These are phyloP conservation scores for Chloromyia formosa DNA, from an alignment of 2,888 invertebrate genomes.

Conservation along the genomic window DNA sequence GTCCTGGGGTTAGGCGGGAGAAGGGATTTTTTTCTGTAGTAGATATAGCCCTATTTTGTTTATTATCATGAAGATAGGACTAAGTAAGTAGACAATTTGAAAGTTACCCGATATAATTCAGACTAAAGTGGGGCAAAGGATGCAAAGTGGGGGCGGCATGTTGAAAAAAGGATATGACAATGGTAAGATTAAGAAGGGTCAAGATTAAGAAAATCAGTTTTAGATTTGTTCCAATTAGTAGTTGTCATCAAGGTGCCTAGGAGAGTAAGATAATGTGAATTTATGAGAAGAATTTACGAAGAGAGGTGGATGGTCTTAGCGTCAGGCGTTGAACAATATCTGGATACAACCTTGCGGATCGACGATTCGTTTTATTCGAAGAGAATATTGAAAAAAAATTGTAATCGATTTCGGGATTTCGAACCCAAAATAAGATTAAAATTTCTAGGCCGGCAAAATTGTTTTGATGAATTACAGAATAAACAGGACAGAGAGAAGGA, in stretches of 20 bases:
- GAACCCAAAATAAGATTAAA: no score
- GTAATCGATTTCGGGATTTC: no score
- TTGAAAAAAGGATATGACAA: background rate
- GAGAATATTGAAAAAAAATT: no score
- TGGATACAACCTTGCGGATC: no score
- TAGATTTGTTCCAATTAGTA: background rate
- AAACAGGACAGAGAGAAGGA: no score
- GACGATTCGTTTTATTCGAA: no score
- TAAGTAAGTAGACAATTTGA: constrained; percentile 10
- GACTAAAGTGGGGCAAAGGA: background rate
- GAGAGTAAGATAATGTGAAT: background rate
- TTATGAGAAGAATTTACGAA: background rate
- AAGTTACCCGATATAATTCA: constrained; percentile 9
- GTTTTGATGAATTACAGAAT: no score
- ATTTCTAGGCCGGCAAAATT: no score
- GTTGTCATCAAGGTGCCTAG: background rate
- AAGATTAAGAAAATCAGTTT: background rate
- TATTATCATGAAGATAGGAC: constrained; percentile 15
- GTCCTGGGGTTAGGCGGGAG: background rate
- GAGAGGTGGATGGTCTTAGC: no score
- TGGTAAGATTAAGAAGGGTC: background rate
- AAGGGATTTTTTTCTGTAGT: background rate
- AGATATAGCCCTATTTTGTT: constrained; percentile 13
- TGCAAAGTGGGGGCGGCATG: constrained; percentile 2
- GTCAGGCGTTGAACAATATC: no score